Base-by-base conservation (phyloP, 2,888 invertebrate genomes). In the Gnatocerus cornutus region DNA sequence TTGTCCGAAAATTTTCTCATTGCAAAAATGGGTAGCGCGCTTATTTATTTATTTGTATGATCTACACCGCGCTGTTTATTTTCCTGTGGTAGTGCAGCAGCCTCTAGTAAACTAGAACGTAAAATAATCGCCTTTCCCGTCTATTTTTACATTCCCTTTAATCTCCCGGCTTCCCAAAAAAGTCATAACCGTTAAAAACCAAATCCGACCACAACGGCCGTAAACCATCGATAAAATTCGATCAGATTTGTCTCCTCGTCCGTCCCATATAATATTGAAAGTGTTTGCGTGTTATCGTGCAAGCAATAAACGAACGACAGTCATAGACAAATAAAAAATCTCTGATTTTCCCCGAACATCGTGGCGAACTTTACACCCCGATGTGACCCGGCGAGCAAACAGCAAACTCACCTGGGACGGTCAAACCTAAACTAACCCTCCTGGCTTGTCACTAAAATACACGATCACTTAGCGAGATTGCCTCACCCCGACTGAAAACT, bases 401-500 rank as follows among this genome's bases (percentile, higher is more conserved):
- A 50, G 45, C 59, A 13, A 55, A 39, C 14, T 29, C 68, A 68
- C 68, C 68, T 68, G 68, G 63, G 68, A 68, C 61, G 50, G 59
- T 30, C 66, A 43, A 29, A 41, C 61, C 58, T 21, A 48, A 66
- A 58, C 56, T 45, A 43, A 59, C 58, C 67, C 67, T 29, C 52
- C 33, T 10, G 33, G 14, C 43, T 50, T 73, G 69, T 70, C 72
- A 70, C 67, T 68, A 43, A 70, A 73, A 71, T 67, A 73, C 71
- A 70, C 72, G 74, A 67, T 74, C 73, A 75, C 75, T 75, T 74
- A 74, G 64, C 72, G 30, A 71, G 75, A 75, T 75, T 75, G 74
- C 71, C 56, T 63, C 56, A n/a, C 16, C 63, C 41, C 45, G 56
- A 48, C 56, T 53, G 63, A 63, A 63, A 53, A 63, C 52, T 63